A percentile compares a stretch with the other conserved stretches of the same genome.
Conservation (phyloP, 2,888 invertebrate species). For the Boloria selene region DNA sequence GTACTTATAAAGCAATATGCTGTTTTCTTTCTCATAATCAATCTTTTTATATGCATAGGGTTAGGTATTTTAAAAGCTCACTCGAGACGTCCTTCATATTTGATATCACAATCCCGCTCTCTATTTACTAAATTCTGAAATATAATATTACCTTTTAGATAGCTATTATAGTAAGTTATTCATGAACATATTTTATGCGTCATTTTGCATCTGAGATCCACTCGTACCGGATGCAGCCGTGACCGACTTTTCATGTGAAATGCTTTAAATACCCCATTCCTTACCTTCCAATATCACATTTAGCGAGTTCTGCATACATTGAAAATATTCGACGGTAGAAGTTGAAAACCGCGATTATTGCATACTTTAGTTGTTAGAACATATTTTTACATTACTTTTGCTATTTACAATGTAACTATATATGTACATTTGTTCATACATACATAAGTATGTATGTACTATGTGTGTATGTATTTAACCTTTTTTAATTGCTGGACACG, state of each 20-base stretch:
- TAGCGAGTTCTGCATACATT: background rate
- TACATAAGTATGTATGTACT: too few species aligned
- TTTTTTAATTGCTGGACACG: too few species aligned
- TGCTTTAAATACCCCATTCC: constrained; percentile 4
- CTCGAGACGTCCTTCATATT: too few species aligned
- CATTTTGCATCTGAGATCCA: constrained; percentile 3
- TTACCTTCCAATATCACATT: constrained; percentile 9
- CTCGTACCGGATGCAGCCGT: background rate
- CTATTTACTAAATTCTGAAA: constrained; percentile 4
- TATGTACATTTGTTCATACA: too few species aligned
- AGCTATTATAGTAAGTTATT: constrained; percentile 9
- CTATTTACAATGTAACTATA: too few species aligned
- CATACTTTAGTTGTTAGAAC: background rate
- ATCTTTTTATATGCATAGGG: too few species aligned
- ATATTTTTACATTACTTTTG: too few species aligned
- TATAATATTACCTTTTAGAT: background rate
- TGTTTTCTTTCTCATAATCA: too few species aligned
- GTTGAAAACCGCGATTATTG: background rate
- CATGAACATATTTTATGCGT: constrained; percentile 2
- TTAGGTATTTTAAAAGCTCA: too few species aligned
- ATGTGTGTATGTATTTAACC: too few species aligned
- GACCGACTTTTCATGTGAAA: constrained; percentile 5
- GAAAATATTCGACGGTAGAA: constrained; percentile 10
- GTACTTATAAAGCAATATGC: too few species aligned
- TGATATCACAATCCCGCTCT: too few species aligned